These are phyloP conservation scores for Leptinotarsa peninsularis DNA, from an alignment of 2,888 invertebrate genomes.

Conservation along the genomic window DNA sequence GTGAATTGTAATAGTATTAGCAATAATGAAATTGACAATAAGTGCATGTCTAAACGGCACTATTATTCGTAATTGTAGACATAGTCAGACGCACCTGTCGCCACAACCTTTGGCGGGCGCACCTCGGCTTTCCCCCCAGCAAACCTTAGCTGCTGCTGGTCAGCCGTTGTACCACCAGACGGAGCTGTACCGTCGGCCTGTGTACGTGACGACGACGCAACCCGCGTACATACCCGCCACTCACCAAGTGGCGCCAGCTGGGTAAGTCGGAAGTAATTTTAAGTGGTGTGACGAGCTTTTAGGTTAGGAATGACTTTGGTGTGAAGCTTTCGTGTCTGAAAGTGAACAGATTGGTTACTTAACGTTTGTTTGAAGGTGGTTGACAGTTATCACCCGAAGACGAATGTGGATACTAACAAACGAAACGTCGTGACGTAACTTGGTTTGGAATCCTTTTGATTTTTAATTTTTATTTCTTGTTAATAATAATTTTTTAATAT, in stretches of 20 bases:
- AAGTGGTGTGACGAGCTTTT: background rate
- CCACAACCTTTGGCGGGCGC: conserved; percentile 65
- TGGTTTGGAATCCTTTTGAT: too few relatives aligned
- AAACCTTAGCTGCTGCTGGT: conserved; percentile 69
- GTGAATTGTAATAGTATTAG: background rate
- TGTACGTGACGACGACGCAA: conserved; percentile 76
- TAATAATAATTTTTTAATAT: too few relatives aligned
- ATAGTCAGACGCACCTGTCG: conserved; percentile 67
- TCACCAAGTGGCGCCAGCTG: conserved; percentile 68
- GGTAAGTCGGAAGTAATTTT: conserved; percentile 57
- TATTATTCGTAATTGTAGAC: conserved; percentile 54
- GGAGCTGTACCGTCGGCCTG: conserved; percentile 75
- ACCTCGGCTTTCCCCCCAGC: conserved; percentile 68
- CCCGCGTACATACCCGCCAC: conserved; percentile 69
- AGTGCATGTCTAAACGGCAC: conserved; percentile 26
- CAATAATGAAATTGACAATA: background rate
- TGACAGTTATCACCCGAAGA: too few relatives aligned
- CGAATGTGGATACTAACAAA: too few relatives aligned
- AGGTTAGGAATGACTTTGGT: background rate
- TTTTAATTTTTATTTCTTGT: too few relatives aligned
- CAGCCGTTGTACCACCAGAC: conserved; percentile 74
- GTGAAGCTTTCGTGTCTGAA: background rate
- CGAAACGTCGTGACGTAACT: too few relatives aligned
- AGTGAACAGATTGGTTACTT: background rate
- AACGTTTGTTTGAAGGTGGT: too few relatives aligned